These are phyloP conservation scores for Orthosia cruda DNA, from an alignment of 2,888 invertebrate genomes.

Conservation along the genomic window DNA sequence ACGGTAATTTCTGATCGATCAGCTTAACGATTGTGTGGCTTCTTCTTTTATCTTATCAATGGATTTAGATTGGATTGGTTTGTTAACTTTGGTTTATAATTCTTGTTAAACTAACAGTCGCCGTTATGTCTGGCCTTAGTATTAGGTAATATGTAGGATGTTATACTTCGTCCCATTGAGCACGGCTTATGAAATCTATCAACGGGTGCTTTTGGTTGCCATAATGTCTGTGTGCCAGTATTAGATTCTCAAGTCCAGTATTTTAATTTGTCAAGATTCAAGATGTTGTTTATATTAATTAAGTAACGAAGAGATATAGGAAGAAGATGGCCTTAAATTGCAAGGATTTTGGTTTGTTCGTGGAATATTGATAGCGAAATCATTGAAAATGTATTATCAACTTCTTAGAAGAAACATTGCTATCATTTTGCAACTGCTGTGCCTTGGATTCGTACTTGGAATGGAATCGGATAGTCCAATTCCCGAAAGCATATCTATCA, in stretches of 20 bases:
- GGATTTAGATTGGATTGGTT: conserved; percentile 16
- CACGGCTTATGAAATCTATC: not conserved
- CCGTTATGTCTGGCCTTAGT: conserved; percentile 10
- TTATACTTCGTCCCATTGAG: not conserved
- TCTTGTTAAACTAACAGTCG: not conserved
- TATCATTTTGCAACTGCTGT: conserved; percentile 12
- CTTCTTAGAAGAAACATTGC: conserved; percentile 32
- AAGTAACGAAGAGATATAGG: not conserved
- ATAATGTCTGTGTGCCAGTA: not conserved
- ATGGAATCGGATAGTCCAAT: conserved; percentile 9
- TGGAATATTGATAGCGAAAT: not conserved
- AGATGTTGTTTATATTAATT: not conserved
- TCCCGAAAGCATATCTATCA: conserved; percentile 35
- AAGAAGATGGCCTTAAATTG: not conserved
- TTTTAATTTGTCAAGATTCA: not conserved
- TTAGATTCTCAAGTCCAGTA: not conserved
- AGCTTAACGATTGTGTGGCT: not conserved
- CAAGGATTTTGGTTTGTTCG: not conserved
- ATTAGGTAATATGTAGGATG: not conserved
- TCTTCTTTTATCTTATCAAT: conserved; percentile 20
- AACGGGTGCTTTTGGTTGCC: not conserved
- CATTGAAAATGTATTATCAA: conserved; percentile 13
- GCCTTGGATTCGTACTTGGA: conserved; percentile 20
- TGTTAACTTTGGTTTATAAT: not conserved
- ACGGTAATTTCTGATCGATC: not conserved